Evolutionary conservation across 2,797 vertebrate species (phyloP).

Genomic region (Spheniscus humboldti): DNA sequence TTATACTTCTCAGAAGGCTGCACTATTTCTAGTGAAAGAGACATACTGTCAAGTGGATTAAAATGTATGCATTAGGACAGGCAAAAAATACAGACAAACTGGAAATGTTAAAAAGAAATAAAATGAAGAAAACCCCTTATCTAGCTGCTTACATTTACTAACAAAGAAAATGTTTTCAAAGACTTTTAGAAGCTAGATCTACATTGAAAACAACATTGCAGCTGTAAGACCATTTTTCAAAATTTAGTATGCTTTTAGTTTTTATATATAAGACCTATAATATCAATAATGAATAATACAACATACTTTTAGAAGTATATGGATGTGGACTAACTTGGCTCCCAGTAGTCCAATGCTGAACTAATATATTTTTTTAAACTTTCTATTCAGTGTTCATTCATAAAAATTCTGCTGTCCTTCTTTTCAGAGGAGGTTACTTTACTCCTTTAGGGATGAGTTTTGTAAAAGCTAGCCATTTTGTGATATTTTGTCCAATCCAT

Average conservation of each 20-base stretch:
- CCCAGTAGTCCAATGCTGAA: neutral
- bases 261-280: neutral
- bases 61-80: neutral
- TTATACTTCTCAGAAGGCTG: neutral
- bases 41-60: neutral
- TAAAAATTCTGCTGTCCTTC: neutral
- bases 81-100: neutral
- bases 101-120: neutral
- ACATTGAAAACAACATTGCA: neutral
- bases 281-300: neutral
- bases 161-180: neutral
- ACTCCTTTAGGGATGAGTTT: neutral
- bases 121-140: neutral
- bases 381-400: neutral
- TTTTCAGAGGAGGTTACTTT: neutral
- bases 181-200: neutral
- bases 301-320: neutral
- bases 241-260: neutral
- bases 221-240: neutral
- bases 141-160: neutral
- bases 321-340: neutral
- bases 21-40: constrained; percentile 14
- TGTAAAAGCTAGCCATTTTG: neutral
- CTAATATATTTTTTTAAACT: neutral
- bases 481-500: neutral